Evolutionary conservation across 2,113 vertebrate genomes (phyloP).

Genomic region (Albula glossodonta): DNA sequence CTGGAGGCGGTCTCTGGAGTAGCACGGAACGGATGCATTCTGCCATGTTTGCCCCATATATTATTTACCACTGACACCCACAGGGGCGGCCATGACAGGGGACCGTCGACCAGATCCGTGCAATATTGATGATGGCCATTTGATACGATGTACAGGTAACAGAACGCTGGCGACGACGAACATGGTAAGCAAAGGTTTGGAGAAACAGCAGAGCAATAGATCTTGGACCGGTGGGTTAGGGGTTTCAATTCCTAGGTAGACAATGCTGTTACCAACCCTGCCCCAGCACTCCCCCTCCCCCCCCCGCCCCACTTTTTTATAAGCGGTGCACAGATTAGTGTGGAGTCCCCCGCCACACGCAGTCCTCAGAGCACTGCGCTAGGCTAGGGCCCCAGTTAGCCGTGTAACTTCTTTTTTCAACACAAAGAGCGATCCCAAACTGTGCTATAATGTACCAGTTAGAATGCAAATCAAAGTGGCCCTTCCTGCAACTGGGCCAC

Average conservation of each 20-base stretch:
- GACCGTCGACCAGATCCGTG: background rate
- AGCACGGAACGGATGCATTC: background rate
- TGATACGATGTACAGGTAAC: conserved; percentile 5
- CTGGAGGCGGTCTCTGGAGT: conserved; percentile 4
- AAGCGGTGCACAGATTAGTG: no score
- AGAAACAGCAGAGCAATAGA: background rate
- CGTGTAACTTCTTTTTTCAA: no score
- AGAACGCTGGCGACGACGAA: background rate
- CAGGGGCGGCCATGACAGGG: background rate
- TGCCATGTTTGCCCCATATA: background rate
- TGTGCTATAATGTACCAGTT: conserved; percentile 33
- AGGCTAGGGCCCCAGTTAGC: background rate
- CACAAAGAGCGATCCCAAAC: conserved; percentile 1
- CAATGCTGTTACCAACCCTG: no score
- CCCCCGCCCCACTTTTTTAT: no score
- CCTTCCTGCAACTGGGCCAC: conserved; percentile 37
- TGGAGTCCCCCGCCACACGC: background rate
- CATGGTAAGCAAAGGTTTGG: background rate
- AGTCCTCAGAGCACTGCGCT: background rate
- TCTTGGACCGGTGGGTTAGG: background rate
- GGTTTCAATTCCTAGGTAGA: no score
- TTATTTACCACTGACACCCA: conserved; percentile 14
- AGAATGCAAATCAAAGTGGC: conserved; percentile 43
- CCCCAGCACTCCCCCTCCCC: no score
- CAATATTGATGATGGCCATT: conserved; percentile 13